phyloP scores from a whole-genome alignment of 2,113 vertebrate species.

The Cnemophilus loriae region DNA sequence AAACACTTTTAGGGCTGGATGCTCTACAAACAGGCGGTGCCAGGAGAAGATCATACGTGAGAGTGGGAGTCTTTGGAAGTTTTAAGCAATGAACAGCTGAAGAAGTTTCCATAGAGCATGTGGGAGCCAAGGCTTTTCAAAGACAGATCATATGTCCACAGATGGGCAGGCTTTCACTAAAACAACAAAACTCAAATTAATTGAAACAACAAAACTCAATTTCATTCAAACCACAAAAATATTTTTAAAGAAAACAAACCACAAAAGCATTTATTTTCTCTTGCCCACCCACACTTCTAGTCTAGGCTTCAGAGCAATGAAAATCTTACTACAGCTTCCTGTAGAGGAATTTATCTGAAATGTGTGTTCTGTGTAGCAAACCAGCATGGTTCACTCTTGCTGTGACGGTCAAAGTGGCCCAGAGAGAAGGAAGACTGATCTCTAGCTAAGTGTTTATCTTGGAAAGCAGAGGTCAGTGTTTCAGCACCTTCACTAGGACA shows the following conservation, averaged over 20 bases:
- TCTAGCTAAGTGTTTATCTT: background rate
- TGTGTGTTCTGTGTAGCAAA: background rate
- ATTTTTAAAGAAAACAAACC: background rate
- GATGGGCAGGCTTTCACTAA: conserved; percentile 9
- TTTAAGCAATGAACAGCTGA: conserved; percentile 35
- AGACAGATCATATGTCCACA: background rate
- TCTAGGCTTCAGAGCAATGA: background rate
- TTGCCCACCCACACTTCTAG: background rate
- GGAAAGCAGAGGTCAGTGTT: background rate
- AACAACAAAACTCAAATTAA: conserved; percentile 16
- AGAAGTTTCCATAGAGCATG: background rate
- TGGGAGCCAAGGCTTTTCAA: conserved; percentile 9
- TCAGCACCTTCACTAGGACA: background rate
- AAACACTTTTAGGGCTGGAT: background rate
- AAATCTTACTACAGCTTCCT: background rate
- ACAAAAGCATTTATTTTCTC: background rate
- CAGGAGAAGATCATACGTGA: background rate
- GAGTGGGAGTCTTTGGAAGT: background rate
- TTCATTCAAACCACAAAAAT: conserved; percentile 1
- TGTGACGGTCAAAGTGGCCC: background rate
- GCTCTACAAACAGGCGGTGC: background rate
- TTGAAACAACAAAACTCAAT: conserved; percentile 11
- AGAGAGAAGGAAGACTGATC: background rate
- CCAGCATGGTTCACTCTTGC: background rate
- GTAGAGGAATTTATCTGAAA: background rate